Base-by-base conservation (phyloP, 2,797 vertebrate genomes). In the Cryptoblepharus egeriae region DNA sequence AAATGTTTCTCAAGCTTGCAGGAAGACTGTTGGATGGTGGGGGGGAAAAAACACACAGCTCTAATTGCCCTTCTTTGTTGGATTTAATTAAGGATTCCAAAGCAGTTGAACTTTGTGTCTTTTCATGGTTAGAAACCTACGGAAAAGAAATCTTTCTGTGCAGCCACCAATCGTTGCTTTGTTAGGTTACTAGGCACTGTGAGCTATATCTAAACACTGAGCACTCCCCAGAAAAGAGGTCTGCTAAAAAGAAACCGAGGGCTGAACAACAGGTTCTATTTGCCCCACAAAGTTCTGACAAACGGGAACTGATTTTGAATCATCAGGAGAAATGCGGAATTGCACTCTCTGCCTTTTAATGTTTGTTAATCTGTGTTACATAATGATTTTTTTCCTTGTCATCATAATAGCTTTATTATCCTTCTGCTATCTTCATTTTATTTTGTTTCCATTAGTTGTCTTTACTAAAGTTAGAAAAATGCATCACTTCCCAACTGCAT, bases 141-240 rank as follows among this genome's bases (percentile, higher is more conserved):
- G 90, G 91, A 86, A 89, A 92, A 92, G 81, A 88, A 93, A 91
- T 90, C 90, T 91, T 81, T 85, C 94, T 90, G 89, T 92, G 87
- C 91, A 90, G 91, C 91, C 93, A 94, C 92, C 92, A 92, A 94
- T 85, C 79, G 42, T 35, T 88, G 89, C 95, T 96, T 96, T 96
- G 95, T 96, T 95, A 92, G 90, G 96, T 96, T 95, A 95, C 96
- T 92, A 96, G 94, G 95, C 93, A 89, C 94, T 95, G 88, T 88
- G 88, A 67, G 85, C 94, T 92, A 83, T 92, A 88, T 92, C 92
- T 92, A 94, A 93, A 91, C 92, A 96, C 95, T 91, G 88, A 73
- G 92, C n/a, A 37, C 89, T 85, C 77, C 1, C 82, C 94, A 92
- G 92, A 92, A 94, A 93, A 92, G 89, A 16, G 89, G 78, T 93